Base-by-base conservation (phyloP, 2,797 vertebrate genomes). In the Schizopygopsis malacanthus region DNA sequence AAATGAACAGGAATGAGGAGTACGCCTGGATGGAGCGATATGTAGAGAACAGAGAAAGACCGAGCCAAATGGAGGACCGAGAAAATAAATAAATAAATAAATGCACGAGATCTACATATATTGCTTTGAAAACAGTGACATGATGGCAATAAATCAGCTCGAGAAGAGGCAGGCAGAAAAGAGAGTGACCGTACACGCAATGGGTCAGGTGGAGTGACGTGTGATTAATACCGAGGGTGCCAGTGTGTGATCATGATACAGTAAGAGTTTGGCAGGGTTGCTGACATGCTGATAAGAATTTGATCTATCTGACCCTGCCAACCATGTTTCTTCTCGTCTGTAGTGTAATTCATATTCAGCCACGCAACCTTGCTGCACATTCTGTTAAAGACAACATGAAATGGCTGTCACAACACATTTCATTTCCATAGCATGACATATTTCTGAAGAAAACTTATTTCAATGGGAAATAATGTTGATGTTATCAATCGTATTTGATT, bases 231-330 rank as follows among this genome's bases (percentile, higher is more conserved):
- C 9, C 3, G 43, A 50, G 3, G 47, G 28, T 52, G 28, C 12
- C 25, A 45, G 54, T 73, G 83, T 83, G 83, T 82, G 82, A 81
- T 33, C 33, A 3, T 86, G 82, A 89, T 79, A 88, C 81, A 82
- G 84, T 63, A 70, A 22, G 59, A 59, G 87, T 86, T 87, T 86
- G 90, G 87, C 90, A 88, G 85, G 67, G 81, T 87, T 81, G 78
- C 82, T 85, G 88, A 90, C 72, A 50, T 15, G 22, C 82, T 87
- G 91, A 91, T 90, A 92, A 89, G 85, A 76, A 81, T 90, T 87
- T 90, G 89, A 92, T 91, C 86, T 87, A 90, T 90, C 65, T 89
- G 85, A 90, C 87, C 89, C 65, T 47, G 37, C 65, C 78, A 89
- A 80, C 81, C 65, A 82, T 87, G 89, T 73, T 83, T 87, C 87